A percentile compares a stretch with the other conserved stretches of the same genome.
Conservation (phyloP, 2,797 vertebrate genomes). For the Naso thynnoides region DNA sequence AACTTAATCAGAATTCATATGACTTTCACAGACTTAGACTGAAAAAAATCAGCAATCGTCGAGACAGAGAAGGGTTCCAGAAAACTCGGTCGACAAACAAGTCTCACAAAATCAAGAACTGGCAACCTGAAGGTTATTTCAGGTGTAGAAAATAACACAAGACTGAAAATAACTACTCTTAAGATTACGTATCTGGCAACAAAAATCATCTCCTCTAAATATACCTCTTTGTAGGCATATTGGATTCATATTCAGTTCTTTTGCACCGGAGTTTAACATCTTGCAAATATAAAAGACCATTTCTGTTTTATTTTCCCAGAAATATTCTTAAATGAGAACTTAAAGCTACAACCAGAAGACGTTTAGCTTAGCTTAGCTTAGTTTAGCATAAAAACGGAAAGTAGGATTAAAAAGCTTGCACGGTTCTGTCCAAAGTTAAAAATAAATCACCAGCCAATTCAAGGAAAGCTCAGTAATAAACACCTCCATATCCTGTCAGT, state of each 20-base stretch:
- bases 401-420: background rate
- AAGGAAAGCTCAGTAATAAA: background rate
- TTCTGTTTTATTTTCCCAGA: no score
- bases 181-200: background rate
- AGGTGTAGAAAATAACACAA: background rate
- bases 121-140: background rate
- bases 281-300: no score
- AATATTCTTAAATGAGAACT: no score
- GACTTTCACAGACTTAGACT: constrained; percentile 39
- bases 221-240: background rate
- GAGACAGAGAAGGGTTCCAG: constrained; percentile 6
- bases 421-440: background rate
- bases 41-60: constrained; percentile 41
- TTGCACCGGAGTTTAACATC: no score
- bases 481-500: background rate
- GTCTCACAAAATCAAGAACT: constrained; percentile 8
- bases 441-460: background rate
- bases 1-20: constrained; percentile 23
- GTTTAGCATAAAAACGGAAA: background rate
- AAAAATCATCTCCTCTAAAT: background rate
- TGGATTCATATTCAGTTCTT: constrained; percentile 1
- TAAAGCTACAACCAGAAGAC: background rate
- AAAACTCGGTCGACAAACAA: constrained; percentile 21
- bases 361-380: background rate
- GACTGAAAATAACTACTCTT: background rate